Percentiles rank a stretch among this genome's conserved stretches.
Evolutionary conservation across 2,797 vertebrate species (phyloP).

Genomic region (Bradypodion pumilum): DNA sequence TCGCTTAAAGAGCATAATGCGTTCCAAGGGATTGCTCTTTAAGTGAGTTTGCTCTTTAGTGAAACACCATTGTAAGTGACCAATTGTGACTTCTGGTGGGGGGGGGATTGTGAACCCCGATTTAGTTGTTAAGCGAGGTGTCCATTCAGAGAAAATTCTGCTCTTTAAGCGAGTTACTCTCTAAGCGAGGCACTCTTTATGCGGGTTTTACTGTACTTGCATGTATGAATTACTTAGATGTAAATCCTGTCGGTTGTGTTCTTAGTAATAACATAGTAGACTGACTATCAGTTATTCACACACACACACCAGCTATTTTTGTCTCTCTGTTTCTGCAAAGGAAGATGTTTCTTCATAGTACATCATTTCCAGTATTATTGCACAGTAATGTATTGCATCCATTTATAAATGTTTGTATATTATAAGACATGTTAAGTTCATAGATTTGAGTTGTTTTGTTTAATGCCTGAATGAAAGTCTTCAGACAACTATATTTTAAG

Average conservation of each 20-base stretch:
- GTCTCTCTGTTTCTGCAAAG: not conserved
- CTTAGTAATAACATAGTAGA: not conserved
- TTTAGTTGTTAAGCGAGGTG: too few species aligned
- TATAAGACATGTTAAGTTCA: not conserved
- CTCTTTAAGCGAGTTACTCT: too few species aligned
- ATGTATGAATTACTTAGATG: slow-evolving; percentile 6
- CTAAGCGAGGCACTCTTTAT: too few species aligned
- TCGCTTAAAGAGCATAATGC: too few species aligned
- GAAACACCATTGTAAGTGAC: too few species aligned
- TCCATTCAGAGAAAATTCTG: too few species aligned
- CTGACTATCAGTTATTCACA: not conserved
- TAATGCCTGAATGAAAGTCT: slow-evolving; percentile 28
- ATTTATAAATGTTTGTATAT: not conserved
- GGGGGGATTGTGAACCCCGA: too few species aligned
- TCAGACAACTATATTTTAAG: slow-evolving; percentile 17
- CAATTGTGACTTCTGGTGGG: too few species aligned
- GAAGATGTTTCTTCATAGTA: not conserved
- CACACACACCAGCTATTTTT: not conserved
- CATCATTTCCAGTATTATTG: not conserved
- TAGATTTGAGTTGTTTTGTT: not conserved
- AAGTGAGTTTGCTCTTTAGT: too few species aligned
- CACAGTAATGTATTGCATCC: not conserved
- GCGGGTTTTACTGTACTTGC: too few species aligned
- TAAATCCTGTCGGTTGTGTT: not conserved
- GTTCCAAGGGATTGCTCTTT: too few species aligned